Base-by-base conservation (phyloP, 2,797 vertebrate genomes). In the Orientallactaga sibirica region DNA sequence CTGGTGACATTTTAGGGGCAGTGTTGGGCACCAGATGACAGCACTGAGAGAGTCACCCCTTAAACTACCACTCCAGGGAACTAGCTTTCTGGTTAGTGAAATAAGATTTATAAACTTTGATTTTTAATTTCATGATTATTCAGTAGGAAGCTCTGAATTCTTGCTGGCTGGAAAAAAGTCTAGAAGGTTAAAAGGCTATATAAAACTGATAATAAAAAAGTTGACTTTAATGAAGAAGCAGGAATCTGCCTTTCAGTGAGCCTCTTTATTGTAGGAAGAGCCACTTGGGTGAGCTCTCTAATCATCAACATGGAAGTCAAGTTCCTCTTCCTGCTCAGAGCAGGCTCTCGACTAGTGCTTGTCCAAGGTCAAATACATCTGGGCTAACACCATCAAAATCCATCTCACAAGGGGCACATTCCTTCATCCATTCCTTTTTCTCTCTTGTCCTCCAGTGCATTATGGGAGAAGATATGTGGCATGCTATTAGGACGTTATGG, bases 121-220 rank as follows among this genome's bases (percentile, higher is more conserved):
- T 15, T 10, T 77, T 61, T 76, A 3, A 3, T 52, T 76, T 76
- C 80, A 84, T 64, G 43, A 93, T 27, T 62, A 66, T 18, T 48
- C 0, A 20, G 27, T 76, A 24, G 67, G 62, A 55, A 48, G 67
- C 8, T 73, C 58, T 75, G 78, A 74, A 25, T 81, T 41, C 77
- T 73, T 33, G 25, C 48, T 68, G 58, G 70, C 55, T 89, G 58
- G 52, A 66, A 76, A 48, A 58, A 87, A 52, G 33, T 74, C 64
- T 80, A 55, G 64, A 66, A 79, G 25, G 19, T n/a, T 87, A 43
- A n/a, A 71, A 92, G 67, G 37, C 62, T 87, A 10, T 52, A 81
- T 58, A 62, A 76, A 52, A 86, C 11, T 48, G 25, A 91, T 68
- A 24, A 27, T 2, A 37, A 37, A 48, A 48, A 48, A 48, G 48